Evolutionary conservation across 2,888 invertebrate species (phyloP), one percentile per base, ranked within the genome.

Genomic region (Agrochola lota): DNA sequence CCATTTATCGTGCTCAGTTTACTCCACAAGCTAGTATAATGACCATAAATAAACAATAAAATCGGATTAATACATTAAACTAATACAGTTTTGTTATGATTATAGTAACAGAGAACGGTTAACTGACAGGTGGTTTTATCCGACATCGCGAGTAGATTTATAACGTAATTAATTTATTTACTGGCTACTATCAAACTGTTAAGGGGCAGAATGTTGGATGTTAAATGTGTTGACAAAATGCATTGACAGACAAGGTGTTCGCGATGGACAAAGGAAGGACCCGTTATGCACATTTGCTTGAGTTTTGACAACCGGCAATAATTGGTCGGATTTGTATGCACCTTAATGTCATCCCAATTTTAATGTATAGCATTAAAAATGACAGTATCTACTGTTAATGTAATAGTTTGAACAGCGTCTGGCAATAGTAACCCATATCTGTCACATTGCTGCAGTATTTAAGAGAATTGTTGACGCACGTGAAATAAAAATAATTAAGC

Each of bases 111-210:
- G 76, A 63, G 72, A 75, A 78, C 84, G 78, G 66, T 52, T 77
- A 64, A 68, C 71, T 64, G 88, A 83, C 88, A 81, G 83, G 79
- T 88, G 79, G 81, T 81, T 86, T 88, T 88, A 88, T 87, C 80
- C 66, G 75, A 85, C 88, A 78, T 85, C 77, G 68, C 69, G 74
- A 80, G 74, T 80, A 88, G 88, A 87, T 87, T 88, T 87, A 88
- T 83, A 78, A 78, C 78, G 87, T 87, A 83, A 88, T 87, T 88
- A 80, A 88, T 88, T 79, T 80, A 88, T 88, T 88, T 86, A 85
- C 84, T 78, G 30, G 73, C 78, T 86, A 83, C 84, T 86, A 88
- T 81, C 40, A 70, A 71, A 72, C 49, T 74, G 46, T 87, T 87
- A 87, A 87, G 87, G 81, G 73, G 70, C 11, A 84, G 80, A 69